Evolutionary conservation across 2,797 vertebrate species (phyloP), one percentile per base, ranked within the genome.

Genomic region (Acipenser ruthenus): DNA sequence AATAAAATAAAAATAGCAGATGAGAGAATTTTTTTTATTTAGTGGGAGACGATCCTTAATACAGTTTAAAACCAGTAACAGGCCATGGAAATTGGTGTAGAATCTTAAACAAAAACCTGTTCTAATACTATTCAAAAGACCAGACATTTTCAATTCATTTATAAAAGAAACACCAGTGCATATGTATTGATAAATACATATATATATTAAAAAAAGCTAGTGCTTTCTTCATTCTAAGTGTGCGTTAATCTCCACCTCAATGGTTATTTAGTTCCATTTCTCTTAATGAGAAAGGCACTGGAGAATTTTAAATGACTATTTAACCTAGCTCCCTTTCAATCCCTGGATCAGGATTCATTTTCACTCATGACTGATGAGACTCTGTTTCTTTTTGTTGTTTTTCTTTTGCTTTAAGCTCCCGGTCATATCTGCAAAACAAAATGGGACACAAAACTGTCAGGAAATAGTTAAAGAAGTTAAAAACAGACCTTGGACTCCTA

Each of bases 401-500:
- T 66, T 76, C 79, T 50, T 86, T 76, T 66, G 88, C 90, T 84
- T 95, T 94, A 78, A 86, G 73, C 53, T 92, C 89, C 81, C 88
- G 93, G 0, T 96, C 77, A 71, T 93, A 75, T 75, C 95, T 97
- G 68, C 1, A 53, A 67, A 72, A 11, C 62, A 56, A 76, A 60
- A 61, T 10, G 69, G 66, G 49, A 7, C 60, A n/a, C 52, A 53
- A 55, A 55, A 55, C 9, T 55, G 52, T 55, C n/a, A n/a, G 4
- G 52, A 12, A 55, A n/a, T 55, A 55, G 9, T 55, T 55, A 13
- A 58, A 8, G 12, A 9, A 49, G 48, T 18, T 7, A 48, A 13
- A 8, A 48, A 10, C 12, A 15, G 47, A 47, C 4, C 15, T 13
- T 10, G 12, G 13, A 49, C 13, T 18, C 11, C 51, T 59, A 23